Percentiles rank a stretch among this genome's conserved stretches.
phyloP scores from a whole-genome alignment of 2,797 vertebrate genomes.

The Vipera ursinii region DNA sequence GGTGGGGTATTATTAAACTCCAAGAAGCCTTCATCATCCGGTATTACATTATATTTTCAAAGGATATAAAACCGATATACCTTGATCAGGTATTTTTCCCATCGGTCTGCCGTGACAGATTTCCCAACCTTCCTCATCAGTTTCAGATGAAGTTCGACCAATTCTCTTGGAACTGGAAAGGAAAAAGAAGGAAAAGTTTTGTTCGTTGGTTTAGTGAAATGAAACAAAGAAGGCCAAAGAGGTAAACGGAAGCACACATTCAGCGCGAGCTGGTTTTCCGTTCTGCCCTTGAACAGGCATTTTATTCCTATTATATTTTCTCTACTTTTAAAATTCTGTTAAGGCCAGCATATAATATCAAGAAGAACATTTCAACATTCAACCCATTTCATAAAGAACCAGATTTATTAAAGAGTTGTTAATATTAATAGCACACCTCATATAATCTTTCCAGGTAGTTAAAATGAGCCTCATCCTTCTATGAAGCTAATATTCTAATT shows the following conservation, averaged over 20 bases:
- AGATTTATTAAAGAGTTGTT: background rate
- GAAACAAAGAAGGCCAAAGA: conserved; percentile 11
- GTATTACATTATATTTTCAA: background rate
- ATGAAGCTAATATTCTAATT: background rate
- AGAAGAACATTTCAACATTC: background rate
- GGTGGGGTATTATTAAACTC: background rate
- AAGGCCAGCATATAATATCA: background rate
- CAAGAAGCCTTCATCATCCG: conserved; percentile 13
- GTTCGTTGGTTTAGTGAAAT: background rate
- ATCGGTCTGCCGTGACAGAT: conserved; percentile 91
- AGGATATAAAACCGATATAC: conserved; percentile 60
- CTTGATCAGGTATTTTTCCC: conserved; percentile 98
- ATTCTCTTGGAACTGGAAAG: conserved; percentile 85
- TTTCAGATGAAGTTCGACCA: conserved; percentile 97
- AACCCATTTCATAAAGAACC: background rate
- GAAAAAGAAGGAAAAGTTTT: background rate
- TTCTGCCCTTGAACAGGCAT: background rate
- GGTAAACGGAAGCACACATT: background rate
- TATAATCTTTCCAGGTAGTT: background rate
- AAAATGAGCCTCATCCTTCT: background rate
- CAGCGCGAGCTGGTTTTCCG: background rate
- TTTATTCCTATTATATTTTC: background rate
- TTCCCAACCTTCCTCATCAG: conserved; percentile 95
- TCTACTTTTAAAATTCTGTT: background rate
- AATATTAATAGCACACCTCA: background rate